phyloP scores from a whole-genome alignment of 1,140 invertebrate species.

The Drusus annulatus region DNA sequence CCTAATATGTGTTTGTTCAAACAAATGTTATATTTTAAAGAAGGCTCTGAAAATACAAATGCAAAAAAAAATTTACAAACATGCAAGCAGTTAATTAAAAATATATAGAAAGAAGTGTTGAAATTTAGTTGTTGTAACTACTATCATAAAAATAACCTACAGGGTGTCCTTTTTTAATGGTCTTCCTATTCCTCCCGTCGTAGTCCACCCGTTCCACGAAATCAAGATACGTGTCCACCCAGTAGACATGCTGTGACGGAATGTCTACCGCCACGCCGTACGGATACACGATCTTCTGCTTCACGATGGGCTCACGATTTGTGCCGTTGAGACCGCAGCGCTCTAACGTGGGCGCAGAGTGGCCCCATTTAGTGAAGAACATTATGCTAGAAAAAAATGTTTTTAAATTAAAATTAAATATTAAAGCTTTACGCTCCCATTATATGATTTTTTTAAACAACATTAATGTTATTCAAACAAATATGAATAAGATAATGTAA shows the following conservation, averaged over 20 bases:
- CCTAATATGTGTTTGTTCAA: too few relatives aligned
- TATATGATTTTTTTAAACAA: too few relatives aligned
- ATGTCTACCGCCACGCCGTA: constrained; percentile 81
- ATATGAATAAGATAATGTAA: too few relatives aligned
- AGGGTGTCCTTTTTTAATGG: constrained; percentile 74
- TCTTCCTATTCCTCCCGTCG: constrained; percentile 77
- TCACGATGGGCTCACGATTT: constrained; percentile 71
- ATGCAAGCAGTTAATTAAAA: too few relatives aligned
- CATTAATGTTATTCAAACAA: too few relatives aligned
- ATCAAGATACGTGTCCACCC: constrained; percentile 85
- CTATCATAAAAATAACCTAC: constrained; percentile 62
- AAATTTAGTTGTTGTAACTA: too few relatives aligned
- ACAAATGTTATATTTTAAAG: too few relatives aligned
- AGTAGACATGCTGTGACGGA: constrained; percentile 82
- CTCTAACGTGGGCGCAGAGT: constrained; percentile 75
- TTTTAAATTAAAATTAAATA: too few relatives aligned
- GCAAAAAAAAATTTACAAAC: too few relatives aligned
- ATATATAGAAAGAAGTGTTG: too few relatives aligned
- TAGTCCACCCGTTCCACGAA: constrained; percentile 82
- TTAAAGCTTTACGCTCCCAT: too few relatives aligned
- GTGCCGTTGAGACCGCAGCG: constrained; percentile 76
- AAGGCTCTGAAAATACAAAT: too few relatives aligned
- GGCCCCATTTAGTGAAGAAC: constrained; percentile 85
- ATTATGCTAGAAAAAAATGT: constrained; percentile 73
- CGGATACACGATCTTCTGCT: constrained; percentile 81